phyloP scores from a whole-genome alignment of 2,888 invertebrate genomes.

The Latrodectus hesperus region DNA sequence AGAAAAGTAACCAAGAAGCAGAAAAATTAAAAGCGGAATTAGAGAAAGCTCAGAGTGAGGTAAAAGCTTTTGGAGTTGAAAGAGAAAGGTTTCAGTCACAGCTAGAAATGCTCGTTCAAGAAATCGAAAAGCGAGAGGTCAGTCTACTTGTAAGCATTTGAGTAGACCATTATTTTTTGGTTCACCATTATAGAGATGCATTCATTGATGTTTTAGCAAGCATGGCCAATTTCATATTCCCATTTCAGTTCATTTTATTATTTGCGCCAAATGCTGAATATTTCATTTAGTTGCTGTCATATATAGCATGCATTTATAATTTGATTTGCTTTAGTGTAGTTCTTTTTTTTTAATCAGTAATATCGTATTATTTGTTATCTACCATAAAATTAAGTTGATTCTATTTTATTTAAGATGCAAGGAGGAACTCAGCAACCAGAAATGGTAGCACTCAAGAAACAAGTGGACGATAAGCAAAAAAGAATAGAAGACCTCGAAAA shows the following conservation, averaged over 20 bases:
- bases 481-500: conserved; percentile 87
- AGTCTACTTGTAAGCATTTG: conserved; percentile 54
- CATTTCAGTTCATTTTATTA: neutral
- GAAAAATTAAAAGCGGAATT: conserved; percentile 72
- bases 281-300: neutral
- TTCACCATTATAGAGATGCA: conserved; percentile 1
- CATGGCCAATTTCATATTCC: neutral
- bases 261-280: neutral
- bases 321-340: too few species aligned
- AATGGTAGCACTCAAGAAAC: conserved; percentile 70
- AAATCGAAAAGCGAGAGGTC: conserved; percentile 94
- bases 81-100: conserved; percentile 92
- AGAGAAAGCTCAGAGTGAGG: conserved; percentile 83
- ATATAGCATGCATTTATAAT: neutral
- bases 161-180: neutral
- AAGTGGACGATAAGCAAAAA: conserved; percentile 89
- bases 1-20: conserved; percentile 67
- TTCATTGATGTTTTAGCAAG: neutral
- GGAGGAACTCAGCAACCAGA: conserved; percentile 61
- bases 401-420: conserved; percentile 11
- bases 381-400: too few species aligned
- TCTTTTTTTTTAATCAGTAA: too few species aligned
- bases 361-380: too few species aligned
- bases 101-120: conserved; percentile 92
- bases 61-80: conserved; percentile 87